Evolutionary conservation across 2,797 vertebrate genomes (phyloP).

Genomic region (Hypotaenidia okinawae): DNA sequence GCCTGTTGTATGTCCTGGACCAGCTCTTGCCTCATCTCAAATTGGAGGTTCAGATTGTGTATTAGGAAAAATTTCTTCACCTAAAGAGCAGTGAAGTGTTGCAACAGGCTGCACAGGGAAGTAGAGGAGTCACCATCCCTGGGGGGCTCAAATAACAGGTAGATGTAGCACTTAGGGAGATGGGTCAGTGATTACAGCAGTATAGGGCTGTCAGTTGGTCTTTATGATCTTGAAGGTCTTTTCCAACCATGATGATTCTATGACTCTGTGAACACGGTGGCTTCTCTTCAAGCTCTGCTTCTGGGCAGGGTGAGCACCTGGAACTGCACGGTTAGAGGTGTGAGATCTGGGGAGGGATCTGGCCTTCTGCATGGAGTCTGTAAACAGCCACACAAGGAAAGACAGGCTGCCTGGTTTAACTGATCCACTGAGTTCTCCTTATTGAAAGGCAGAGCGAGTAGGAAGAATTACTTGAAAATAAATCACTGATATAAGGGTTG

Average conservation of each 20-base stretch:
- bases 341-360: not conserved
- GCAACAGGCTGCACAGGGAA: too few relatives aligned
- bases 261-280: rapidly evolving
- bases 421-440: not conserved
- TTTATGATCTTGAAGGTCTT: too few relatives aligned
- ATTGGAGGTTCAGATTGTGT: too few relatives aligned
- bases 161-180: too few relatives aligned
- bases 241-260: too few relatives aligned
- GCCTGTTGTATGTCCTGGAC: not conserved
- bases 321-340: rapidly evolving
- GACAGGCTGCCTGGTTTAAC: not conserved
- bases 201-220: too few relatives aligned
- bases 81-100: too few relatives aligned
- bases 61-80: too few relatives aligned
- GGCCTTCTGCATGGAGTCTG: not conserved
- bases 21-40: not conserved
- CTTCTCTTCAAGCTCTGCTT: not conserved
- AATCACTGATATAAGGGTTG: not conserved
- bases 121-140: too few relatives aligned
- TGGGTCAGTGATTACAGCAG: too few relatives aligned
- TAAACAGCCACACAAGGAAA: not conserved
- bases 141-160: too few relatives aligned
- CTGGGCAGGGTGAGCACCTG: not conserved
- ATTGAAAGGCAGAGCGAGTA: not conserved
- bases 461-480: not conserved